Evolutionary conservation across 2,113 vertebrate genomes (phyloP).

Genomic region (Laticauda laticaudata): DNA sequence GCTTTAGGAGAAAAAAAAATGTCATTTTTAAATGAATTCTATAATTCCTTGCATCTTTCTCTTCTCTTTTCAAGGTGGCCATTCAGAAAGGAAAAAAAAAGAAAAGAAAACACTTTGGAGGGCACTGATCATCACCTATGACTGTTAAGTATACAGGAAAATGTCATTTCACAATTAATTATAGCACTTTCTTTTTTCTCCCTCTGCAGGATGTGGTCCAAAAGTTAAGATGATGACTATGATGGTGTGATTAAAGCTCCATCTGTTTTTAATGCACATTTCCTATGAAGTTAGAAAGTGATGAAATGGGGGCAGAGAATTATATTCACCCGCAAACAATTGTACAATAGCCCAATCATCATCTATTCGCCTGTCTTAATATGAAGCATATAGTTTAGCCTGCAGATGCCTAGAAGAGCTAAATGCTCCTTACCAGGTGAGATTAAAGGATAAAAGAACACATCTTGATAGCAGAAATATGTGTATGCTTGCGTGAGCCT

Average conservation of each 20-base stretch:
- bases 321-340: neutral
- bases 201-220: neutral
- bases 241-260: neutral
- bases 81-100: neutral
- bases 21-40: neutral
- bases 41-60: neutral
- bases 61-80: neutral
- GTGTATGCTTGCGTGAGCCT: neutral
- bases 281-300: neutral
- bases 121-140: neutral
- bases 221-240: neutral
- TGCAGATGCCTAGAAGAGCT: neutral
- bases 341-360: neutral
- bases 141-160: neutral
- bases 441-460: conserved; percentile 9
- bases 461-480: neutral
- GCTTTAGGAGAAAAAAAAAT: neutral
- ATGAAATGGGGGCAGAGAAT: neutral
- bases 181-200: neutral
- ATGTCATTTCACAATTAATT: neutral
- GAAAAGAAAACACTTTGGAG: neutral
- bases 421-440: neutral
- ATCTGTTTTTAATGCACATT: neutral
- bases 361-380: neutral
- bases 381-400: neutral